Evolutionary conservation across 30 jellyfish, hydroid and myxozoan genomes (phyloP).

Genomic region (Catostylus mosaicus): DNA sequence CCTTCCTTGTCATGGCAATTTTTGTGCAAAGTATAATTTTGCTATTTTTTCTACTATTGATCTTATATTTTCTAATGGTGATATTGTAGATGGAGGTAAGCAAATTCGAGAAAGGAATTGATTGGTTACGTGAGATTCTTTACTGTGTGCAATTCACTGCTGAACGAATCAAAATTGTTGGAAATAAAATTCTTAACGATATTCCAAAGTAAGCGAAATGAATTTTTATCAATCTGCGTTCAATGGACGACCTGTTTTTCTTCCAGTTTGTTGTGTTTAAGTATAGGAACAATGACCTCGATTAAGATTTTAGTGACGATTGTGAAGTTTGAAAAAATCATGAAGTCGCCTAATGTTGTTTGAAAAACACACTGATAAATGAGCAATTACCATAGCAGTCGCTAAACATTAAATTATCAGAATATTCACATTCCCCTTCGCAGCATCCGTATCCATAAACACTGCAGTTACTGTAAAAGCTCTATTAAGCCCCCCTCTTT

Average conservation of each 20-base stretch:
- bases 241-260: not conserved
- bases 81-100: slow-evolving; percentile 88
- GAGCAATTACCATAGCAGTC: too few species aligned
- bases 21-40: too few species aligned
- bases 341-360: not conserved
- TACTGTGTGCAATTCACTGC: slow-evolving; percentile 82
- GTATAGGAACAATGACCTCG: not conserved
- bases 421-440: too few species aligned
- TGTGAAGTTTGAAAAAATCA: not conserved
- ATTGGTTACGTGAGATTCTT: slow-evolving; percentile 87
- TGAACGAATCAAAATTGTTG: slow-evolving; percentile 83
- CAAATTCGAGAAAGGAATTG: slow-evolving; percentile 85
- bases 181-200: slow-evolving; percentile 87
- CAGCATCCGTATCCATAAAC: too few species aligned
- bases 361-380: too few species aligned
- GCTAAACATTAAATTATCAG: too few species aligned
- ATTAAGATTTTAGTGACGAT: not conserved
- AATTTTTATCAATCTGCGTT: not conserved
- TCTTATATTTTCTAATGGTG: not conserved
- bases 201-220: slow-evolving; percentile 77
- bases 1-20: not conserved
- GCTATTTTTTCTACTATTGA: not conserved
- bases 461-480: too few species aligned
- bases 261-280: not conserved
- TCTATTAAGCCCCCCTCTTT: too few species aligned